Conservation (phyloP, 23 tunicate species). For the Trididemnum clinides region DNA sequence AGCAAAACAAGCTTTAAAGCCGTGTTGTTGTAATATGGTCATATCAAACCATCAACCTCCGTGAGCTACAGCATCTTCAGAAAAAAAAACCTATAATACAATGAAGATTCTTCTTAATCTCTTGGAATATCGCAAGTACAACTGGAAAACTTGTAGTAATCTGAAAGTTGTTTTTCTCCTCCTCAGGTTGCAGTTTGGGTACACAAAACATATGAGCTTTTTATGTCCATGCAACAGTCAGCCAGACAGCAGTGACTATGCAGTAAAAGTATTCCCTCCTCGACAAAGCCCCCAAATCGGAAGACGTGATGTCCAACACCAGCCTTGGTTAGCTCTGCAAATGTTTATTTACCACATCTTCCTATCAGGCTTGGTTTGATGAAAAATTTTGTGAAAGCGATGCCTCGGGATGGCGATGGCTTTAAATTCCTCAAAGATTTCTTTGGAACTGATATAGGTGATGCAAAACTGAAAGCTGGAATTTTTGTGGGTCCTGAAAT, state of each 20-base stretch:
- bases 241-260: constrained; percentile 49
- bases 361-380: too few species aligned
- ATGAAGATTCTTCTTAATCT: constrained; percentile 23
- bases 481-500: too few species aligned
- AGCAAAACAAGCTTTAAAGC: constrained; percentile 53
- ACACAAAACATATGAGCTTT: constrained; percentile 44
- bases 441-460: too few species aligned
- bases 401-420: too few species aligned
- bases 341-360: too few species aligned
- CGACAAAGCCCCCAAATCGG: too few species aligned
- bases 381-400: too few species aligned
- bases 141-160: constrained; percentile 41
- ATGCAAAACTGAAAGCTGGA: too few species aligned
- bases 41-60: constrained; percentile 31
- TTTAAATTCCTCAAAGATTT: too few species aligned
- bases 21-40: constrained; percentile 30
- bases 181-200: constrained; percentile 39
- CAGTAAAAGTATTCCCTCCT: too few species aligned
- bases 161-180: constrained; percentile 40
- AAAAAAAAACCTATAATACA: constrained; percentile 20
- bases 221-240: constrained; percentile 47
- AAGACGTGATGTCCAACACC: too few species aligned
- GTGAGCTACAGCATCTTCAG: constrained; percentile 19
- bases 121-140: constrained; percentile 9
- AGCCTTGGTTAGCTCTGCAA: too few species aligned